These are phyloP conservation scores for Tetranychus piercei DNA, from an alignment of 2,888 invertebrate species.

Conservation along the genomic window DNA sequence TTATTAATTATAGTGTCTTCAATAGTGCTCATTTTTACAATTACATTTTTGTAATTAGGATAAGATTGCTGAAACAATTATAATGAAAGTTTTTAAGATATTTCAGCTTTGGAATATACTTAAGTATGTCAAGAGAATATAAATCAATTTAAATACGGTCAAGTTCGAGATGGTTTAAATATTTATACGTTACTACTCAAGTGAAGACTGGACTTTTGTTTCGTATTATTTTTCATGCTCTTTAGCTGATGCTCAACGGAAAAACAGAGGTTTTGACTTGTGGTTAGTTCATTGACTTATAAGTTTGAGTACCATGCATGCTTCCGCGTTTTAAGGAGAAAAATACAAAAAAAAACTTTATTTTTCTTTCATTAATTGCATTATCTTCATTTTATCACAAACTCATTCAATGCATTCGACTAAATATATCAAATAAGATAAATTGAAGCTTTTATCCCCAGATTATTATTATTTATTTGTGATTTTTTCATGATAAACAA, in stretches of 20 bases:
- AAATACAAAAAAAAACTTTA: background rate
- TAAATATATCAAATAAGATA: background rate
- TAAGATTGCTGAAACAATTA: no score
- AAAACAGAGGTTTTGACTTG: background rate
- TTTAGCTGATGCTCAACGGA: no score
- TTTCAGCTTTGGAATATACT: background rate
- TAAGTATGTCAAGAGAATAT: background rate
- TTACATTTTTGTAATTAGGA: no score
- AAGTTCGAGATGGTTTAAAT: background rate
- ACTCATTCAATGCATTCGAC: background rate
- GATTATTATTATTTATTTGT: background rate
- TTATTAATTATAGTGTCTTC: no score
- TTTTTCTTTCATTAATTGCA: background rate
- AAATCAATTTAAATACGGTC: background rate
- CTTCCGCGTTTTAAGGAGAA: background rate
- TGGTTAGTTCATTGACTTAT: background rate
- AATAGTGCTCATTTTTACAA: no score
- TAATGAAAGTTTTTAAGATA: background rate
- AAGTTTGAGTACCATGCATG: background rate
- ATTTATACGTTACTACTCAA: no score
- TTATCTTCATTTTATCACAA: background rate
- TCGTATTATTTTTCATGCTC: no score
- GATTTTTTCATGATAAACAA: background rate
- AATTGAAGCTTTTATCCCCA: no score
- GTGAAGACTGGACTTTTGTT: no score